Evolutionary conservation across 2,113 vertebrate species (phyloP).

Genomic region (Indri indri): DNA sequence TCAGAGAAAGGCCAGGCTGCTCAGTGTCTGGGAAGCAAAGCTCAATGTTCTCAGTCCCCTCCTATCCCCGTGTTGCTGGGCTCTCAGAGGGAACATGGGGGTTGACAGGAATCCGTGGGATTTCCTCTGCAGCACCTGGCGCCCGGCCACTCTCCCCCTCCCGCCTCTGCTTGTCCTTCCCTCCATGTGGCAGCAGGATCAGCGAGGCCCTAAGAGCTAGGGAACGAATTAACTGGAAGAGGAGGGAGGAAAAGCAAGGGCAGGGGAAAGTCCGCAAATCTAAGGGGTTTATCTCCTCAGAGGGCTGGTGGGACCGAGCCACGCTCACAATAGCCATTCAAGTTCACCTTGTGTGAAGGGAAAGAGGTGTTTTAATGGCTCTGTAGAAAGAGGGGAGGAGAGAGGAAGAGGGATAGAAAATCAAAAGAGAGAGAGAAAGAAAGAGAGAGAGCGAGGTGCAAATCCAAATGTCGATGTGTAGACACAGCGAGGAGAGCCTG

Average conservation of each 20-base stretch:
- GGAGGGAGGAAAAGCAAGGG: conserved; percentile 23
- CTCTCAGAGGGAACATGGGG: conserved; percentile 15
- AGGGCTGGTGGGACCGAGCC: conserved; percentile 53
- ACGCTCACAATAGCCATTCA: conserved; percentile 75
- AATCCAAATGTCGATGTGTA: conserved; percentile 94
- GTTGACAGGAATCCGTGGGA: fast-evolving
- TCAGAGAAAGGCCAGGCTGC: neutral
- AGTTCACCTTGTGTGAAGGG: conserved; percentile 82
- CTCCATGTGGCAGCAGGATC: neutral
- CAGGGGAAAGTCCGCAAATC: conserved; percentile 62
- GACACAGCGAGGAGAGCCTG: conserved; percentile 89
- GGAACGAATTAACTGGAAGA: conserved; percentile 62
- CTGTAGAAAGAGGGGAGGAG: conserved; percentile 52
- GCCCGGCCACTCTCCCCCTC: neutral
- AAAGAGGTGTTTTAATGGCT: conserved; percentile 73
- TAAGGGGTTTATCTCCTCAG: conserved; percentile 69
- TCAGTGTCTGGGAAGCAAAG: neutral
- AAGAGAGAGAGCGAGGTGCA: conserved; percentile 70
- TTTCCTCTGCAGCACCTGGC: conserved; percentile 55
- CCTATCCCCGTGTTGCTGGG: neutral
- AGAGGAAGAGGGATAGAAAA: conserved; percentile 59
- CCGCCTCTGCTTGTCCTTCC: neutral
- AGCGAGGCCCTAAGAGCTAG: conserved; percentile 44
- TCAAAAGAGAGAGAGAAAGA: conserved; percentile 47
- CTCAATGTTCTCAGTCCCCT: fast-evolving